phyloP scores from a whole-genome alignment of 1,140 invertebrate species.

The Ceratosolen solmsi region DNA sequence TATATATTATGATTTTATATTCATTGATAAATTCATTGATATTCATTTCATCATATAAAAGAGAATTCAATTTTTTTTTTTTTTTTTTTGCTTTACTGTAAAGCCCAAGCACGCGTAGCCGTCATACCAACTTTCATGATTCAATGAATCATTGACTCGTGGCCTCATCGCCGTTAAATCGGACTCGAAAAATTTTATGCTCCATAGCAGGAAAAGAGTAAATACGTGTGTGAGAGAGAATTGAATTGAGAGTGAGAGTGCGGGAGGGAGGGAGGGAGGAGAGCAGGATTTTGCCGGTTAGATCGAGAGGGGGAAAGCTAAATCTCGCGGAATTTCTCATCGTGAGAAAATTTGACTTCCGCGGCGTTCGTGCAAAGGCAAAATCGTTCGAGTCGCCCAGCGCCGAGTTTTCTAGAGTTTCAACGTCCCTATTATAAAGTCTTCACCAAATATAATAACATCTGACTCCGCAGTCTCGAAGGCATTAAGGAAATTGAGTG shows the following conservation, averaged over 20 bases:
- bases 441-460: constrained; percentile 73
- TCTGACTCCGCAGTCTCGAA: constrained; percentile 68
- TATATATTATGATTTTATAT: too few relatives aligned
- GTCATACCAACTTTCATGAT: background rate
- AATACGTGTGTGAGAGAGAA: too few relatives aligned
- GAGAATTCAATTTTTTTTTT: too few relatives aligned
- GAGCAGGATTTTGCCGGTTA: too few relatives aligned
- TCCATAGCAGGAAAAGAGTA: background rate
- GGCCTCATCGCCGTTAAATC: background rate
- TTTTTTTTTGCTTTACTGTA: too few relatives aligned
- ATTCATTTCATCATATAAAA: too few relatives aligned
- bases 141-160: background rate
- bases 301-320: background rate
- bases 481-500: constrained; percentile 71
- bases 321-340: background rate
- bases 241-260: too few relatives aligned
- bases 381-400: constrained; percentile 58
- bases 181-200: background rate
- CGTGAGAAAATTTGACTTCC: background rate
- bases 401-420: constrained; percentile 67
- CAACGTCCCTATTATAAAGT: constrained; percentile 70
- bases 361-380: constrained; percentile 48
- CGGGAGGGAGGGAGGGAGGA: too few relatives aligned
- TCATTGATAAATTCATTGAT: too few relatives aligned
- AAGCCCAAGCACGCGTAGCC: background rate